Conservation (phyloP, 1,140 invertebrate genomes). For the Drosophila serrata region DNA sequence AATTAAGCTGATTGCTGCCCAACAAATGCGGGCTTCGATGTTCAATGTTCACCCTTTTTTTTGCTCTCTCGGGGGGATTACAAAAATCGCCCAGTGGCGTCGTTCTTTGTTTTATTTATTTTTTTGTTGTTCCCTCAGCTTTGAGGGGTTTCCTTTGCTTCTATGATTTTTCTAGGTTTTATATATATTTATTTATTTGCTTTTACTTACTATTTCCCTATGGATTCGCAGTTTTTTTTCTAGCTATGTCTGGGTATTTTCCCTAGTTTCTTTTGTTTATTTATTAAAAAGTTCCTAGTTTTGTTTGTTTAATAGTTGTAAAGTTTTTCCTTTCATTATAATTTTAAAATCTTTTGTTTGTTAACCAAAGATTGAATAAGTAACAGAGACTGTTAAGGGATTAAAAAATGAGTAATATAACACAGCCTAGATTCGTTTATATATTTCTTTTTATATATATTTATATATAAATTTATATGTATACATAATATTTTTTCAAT, state of each 20-base stretch:
- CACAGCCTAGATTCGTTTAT: too few species aligned
- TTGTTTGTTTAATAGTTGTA: not conserved
- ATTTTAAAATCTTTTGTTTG: too few species aligned
- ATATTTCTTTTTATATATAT: too few species aligned
- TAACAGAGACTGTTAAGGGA: too few species aligned
- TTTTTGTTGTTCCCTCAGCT: not conserved
- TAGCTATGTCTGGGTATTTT: not conserved
- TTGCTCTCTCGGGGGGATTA: slow-evolving; percentile 1
- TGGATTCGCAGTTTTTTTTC: not conserved
- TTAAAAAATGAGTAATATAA: too few species aligned
- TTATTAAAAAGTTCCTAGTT: not conserved
- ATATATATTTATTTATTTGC: not conserved
- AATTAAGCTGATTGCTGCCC: slow-evolving; percentile 45
- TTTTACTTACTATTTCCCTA: not conserved
- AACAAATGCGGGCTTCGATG: slow-evolving; percentile 40
- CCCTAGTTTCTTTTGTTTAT: not conserved
- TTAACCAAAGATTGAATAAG: too few species aligned
- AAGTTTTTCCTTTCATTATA: too few species aligned
- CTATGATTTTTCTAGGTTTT: slow-evolving; percentile 3
- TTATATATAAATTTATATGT: too few species aligned
- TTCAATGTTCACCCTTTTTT: slow-evolving; percentile 11
- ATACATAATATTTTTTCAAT: too few species aligned
- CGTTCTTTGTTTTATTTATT: too few species aligned
- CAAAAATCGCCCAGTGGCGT: not conserved
- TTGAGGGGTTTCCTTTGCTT: slow-evolving; percentile 4